Conservation (phyloP, 2,797 vertebrate genomes). For the Rhynchonycteris naso region DNA sequence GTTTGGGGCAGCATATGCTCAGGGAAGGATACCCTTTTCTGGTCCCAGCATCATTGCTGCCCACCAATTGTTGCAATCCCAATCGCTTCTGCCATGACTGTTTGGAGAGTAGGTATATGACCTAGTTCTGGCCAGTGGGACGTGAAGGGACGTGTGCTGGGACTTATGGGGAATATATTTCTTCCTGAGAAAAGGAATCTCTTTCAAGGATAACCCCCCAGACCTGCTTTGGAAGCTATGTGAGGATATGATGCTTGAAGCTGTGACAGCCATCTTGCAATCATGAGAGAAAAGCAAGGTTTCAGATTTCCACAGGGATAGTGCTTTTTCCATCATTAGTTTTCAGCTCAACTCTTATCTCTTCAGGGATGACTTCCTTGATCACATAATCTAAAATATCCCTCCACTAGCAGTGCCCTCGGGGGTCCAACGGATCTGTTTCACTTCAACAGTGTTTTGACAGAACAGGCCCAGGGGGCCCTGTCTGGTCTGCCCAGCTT, state of each 20-base stretch:
- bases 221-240: background rate
- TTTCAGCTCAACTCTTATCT: background rate
- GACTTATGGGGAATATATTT: constrained; percentile 25
- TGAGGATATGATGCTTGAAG: constrained; percentile 8
- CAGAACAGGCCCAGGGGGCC: background rate
- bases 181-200: constrained; percentile 14
- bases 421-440: background rate
- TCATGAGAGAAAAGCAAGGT: background rate
- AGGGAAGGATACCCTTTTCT: background rate
- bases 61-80: background rate
- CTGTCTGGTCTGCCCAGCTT: no score
- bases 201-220: background rate
- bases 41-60: background rate
- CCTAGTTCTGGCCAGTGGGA: background rate
- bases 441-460: background rate
- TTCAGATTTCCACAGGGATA: background rate
- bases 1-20: background rate
- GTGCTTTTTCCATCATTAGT: background rate
- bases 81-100: background rate
- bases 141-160: background rate
- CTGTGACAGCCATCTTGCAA: background rate
- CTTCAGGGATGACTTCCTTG: constrained; percentile 15
- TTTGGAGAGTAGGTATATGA: background rate
- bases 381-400: background rate
- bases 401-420: background rate